Percentiles rank a stretch among this genome's conserved stretches.
Evolutionary conservation across 2,888 invertebrate genomes (phyloP).

Genomic region (Plagodis dolabraria): DNA sequence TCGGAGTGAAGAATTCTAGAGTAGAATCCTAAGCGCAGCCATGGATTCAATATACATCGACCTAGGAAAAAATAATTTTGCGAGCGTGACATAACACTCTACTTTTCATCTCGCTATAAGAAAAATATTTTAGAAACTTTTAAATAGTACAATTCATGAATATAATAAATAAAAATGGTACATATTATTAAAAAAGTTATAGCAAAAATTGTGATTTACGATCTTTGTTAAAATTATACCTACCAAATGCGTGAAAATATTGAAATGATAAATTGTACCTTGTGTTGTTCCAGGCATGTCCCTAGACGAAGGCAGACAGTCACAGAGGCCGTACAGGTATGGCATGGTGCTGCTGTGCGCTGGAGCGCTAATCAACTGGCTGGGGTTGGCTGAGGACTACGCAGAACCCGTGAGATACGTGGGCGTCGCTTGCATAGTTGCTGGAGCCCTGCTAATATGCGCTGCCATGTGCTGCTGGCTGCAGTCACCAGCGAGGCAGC

Average conservation of each 20-base stretch:
- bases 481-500: conserved; percentile 80
- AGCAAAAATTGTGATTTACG: no score
- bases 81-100: no score
- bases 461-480: conserved; percentile 91
- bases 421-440: conserved; percentile 90
- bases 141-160: no score
- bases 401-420: conserved; percentile 90
- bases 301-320: conserved; percentile 87
- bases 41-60: no score
- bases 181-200: no score
- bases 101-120: no score
- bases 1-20: no score
- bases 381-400: conserved; percentile 89
- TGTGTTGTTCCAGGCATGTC: conserved; percentile 84
- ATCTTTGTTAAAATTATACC: no score
- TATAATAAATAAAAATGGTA: no score
- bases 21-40: no score
- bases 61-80: no score
- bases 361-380: conserved; percentile 90
- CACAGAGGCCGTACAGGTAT: conserved; percentile 89
- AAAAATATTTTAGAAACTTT: no score
- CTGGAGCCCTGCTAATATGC: conserved; percentile 89
- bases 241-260: background rate
- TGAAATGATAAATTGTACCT: conserved; percentile 1
- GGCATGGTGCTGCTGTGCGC: conserved; percentile 90